Base-by-base conservation (phyloP, 2,113 vertebrate genomes). In the Sphyrna mokarran region DNA sequence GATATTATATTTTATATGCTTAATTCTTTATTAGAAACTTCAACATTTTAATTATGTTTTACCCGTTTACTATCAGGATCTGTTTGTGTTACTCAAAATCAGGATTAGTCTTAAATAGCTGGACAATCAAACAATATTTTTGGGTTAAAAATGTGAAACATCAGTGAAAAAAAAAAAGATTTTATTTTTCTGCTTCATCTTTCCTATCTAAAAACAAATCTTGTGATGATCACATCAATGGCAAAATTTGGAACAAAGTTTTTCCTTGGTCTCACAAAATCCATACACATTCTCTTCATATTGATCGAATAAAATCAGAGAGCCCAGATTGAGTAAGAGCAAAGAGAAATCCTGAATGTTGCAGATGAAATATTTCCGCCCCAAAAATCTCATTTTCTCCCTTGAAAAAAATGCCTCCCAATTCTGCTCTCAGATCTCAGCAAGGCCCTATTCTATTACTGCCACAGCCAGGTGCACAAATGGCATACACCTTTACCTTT, bases 41-140 rank as follows among this genome's bases (percentile, higher is more conserved):
- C 87, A 90, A 90, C 23, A 58, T 89, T 48, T 87, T 33, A 90
- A 63, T n/a, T 90, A 13, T 90, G 48, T 11, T 90, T 90, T 90
- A 58, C 14, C 29, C 5, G 43, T 23, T 89, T 33, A 58, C 54
- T 61, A 61, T 90, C 14, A 33, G 23, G 54, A 26, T 33, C 61
- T n/a, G 54, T 90, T 90, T 90, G 29, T 16, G 4, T 61, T 13
- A 23, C 54, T 61, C 11, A 61, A 90, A 63, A 26, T n/a, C 54
- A 89, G 22, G 13, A 89, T 26, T 58, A 26, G 40, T 11, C 83
- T 86, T 86, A 86, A 89, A 29, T 90, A 11, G 89, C 61, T 66
- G 23, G 14, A 11, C 87, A 91, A 63, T 91, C 8, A 37, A 91
- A 91, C 87, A 63, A 43, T 63, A 54, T 20, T 89, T 89, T 87